Conservation (phyloP, 2,113 vertebrate species). For the Ailurus styani region DNA sequence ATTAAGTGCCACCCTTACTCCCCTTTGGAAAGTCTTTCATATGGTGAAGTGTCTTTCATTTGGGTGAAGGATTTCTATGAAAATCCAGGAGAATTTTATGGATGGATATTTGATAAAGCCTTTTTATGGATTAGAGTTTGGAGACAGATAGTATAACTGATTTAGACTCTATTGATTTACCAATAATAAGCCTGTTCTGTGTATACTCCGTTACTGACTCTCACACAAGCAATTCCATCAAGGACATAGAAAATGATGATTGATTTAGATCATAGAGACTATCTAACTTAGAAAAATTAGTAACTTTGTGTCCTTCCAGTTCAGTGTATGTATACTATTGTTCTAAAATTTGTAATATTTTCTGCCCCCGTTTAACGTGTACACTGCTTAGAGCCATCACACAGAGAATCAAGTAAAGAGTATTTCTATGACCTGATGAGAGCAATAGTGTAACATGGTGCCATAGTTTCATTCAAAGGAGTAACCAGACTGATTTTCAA, state of each 20-base stretch:
- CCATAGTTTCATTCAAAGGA: not conserved
- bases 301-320: not conserved
- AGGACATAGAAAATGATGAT: not conserved
- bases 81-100: not conserved
- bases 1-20: not conserved
- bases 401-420: not conserved
- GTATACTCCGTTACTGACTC: not conserved
- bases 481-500: not conserved
- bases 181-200: not conserved
- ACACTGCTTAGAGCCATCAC: not conserved
- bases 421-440: not conserved
- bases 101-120: not conserved
- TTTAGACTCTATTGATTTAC: not conserved
- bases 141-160: not conserved
- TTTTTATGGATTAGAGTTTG: not conserved
- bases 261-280: not conserved
- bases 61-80: not conserved
- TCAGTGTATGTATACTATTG: not conserved
- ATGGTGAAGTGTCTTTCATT: not conserved
- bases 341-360: not conserved
- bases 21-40: not conserved
- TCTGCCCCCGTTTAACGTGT: not conserved
- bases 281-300: not conserved
- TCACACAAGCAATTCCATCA: not conserved
- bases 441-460: not conserved